Conservation (phyloP, 2,797 vertebrate species). For the Cirrhinus molitorella region DNA sequence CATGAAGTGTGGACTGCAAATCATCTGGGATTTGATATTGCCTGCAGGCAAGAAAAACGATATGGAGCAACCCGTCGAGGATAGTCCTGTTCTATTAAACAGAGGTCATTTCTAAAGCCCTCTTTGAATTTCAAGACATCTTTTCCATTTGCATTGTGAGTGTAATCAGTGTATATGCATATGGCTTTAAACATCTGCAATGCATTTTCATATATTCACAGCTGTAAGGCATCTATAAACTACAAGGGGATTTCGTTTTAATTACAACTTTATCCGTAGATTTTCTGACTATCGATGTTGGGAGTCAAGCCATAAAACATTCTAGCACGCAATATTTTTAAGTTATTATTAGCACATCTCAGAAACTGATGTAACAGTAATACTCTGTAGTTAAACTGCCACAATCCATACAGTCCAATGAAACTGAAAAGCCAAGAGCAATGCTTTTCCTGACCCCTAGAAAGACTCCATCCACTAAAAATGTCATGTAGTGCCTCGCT, state of each 20-base stretch:
- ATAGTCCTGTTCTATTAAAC: slow-evolving; percentile 33
- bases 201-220: slow-evolving; percentile 36
- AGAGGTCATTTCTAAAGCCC: slow-evolving; percentile 22
- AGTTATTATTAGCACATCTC: not conserved
- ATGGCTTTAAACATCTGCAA: slow-evolving; percentile 49
- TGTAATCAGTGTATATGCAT: slow-evolving; percentile 26
- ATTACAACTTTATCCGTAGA: not conserved
- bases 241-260: not conserved
- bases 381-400: slow-evolving; percentile 26
- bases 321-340: not conserved
- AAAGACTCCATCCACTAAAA: slow-evolving; percentile 30
- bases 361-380: not conserved
- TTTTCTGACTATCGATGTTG: not conserved
- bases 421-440: slow-evolving; percentile 38
- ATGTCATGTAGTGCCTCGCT: slow-evolving; percentile 37
- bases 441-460: slow-evolving; percentile 28
- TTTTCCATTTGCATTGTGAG: slow-evolving; percentile 12
- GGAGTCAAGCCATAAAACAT: not conserved
- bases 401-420: slow-evolving; percentile 40
- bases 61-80: slow-evolving; percentile 20
- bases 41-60: slow-evolving; percentile 40
- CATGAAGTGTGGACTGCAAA: slow-evolving; percentile 8
- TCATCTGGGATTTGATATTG: slow-evolving; percentile 34
- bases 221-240: slow-evolving; percentile 32
- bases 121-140: slow-evolving; percentile 21